These are phyloP conservation scores for Scatophagus argus DNA, from an alignment of 2,113 vertebrate species.

Conservation along the genomic window DNA sequence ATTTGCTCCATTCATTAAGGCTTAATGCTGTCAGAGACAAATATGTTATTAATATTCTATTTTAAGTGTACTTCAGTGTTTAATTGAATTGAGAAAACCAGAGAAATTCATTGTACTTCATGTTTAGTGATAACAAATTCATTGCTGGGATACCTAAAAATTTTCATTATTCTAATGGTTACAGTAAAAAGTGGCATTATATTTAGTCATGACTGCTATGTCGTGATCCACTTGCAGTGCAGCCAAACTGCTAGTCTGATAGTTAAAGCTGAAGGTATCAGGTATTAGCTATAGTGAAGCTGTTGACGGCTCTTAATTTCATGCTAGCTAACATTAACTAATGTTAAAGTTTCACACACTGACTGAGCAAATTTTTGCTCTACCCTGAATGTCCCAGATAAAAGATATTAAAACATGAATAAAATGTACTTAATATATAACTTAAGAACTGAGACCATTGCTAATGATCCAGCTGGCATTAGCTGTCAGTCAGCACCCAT, in stretches of 20 bases:
- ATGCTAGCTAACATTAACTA: not conserved
- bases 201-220: not conserved
- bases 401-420: not conserved
- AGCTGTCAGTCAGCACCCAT: too few species aligned
- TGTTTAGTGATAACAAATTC: not conserved
- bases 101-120: not conserved
- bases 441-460: not conserved
- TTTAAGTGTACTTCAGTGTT: not conserved
- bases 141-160: not conserved
- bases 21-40: not conserved
- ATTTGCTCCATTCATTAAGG: not conserved
- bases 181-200: not conserved
- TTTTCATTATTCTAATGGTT: not conserved
- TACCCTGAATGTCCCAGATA: not conserved
- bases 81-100: not conserved
- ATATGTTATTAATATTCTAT: not conserved
- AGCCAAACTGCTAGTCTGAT: not conserved
- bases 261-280: not conserved
- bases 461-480: not conserved
- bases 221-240: not conserved
- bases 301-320: not conserved
- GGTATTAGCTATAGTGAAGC: not conserved
- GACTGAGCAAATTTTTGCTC: not conserved
- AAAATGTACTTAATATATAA: not conserved
- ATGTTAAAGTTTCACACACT: not conserved